Evolutionary conservation across 2,113 vertebrate species (phyloP), one percentile per base, ranked within the genome.

Genomic region (Arothron firmamentum): DNA sequence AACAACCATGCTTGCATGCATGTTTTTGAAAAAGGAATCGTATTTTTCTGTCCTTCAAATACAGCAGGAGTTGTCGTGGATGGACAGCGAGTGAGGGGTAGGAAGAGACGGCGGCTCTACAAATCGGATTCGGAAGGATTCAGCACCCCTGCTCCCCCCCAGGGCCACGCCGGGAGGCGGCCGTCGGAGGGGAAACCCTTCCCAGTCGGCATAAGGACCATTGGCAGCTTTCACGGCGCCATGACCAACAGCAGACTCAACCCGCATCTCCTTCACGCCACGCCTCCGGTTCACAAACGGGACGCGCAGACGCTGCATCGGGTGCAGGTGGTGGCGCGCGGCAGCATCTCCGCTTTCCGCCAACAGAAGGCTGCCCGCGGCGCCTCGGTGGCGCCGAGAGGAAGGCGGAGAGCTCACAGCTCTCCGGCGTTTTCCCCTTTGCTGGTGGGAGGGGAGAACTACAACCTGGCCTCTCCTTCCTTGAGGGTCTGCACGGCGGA

Each of bases 101-200:
- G 80, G 67, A 92, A 92, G 82, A 82, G 85, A 60, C 77, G 90
- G 6, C 19, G 91, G 5, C 89, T 91, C 62, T 91, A 91, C 75
- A 90, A 85, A 62, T 92, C 91, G 0, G 90, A 92, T 53, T 90
- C 89, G 0, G 90, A 92, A 17, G 54, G 82, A 5, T 77, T 88
- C 38, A 67, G 78, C 50, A 83, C 70, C 1, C 66, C 74, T 0
- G 59, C 74, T 0, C 61, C 74, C 13, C 54, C 59, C 11, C 70
- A 63, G 2, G 56, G 8, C 74, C 85, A 84, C 71, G 51, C 1
- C 4, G 80, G 82, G 1, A 45, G 60, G 14, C 69, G 74, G 4
- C 80, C 84, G 0, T 65, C 80, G 10, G 87, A 88, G 46, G 67
- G 72, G 67, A 86, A 82, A 10, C 88, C 87, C 6, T 85, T 85